A percentile compares a stretch with the other conserved stretches of the same genome.
Conservation (phyloP, 2,113 vertebrate species). For the Arizona elegans region DNA sequence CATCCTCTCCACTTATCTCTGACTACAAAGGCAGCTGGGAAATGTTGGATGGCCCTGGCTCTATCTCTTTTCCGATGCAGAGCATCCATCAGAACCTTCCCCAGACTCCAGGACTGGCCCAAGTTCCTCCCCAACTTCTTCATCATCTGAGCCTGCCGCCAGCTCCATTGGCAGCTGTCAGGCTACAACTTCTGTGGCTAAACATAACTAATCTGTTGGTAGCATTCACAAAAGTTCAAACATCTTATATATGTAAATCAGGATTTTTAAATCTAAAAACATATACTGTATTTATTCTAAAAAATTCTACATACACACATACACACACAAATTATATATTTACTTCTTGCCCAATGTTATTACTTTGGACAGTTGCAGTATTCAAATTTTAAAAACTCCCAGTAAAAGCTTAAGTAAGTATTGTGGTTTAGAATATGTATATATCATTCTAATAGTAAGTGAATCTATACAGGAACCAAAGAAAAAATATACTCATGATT, state of each 20-base stretch:
- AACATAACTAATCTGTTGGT: not conserved
- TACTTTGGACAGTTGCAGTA: not conserved
- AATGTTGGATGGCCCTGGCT: too few relatives aligned
- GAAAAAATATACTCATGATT: not conserved
- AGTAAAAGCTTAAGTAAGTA: not conserved
- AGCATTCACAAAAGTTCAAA: not conserved
- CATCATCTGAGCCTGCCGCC: too few relatives aligned
- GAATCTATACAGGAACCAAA: not conserved
- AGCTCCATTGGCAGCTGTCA: too few relatives aligned
- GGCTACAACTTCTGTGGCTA: not conserved
- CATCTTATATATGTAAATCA: not conserved
- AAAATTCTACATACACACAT: not conserved
- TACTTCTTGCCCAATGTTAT: not conserved
- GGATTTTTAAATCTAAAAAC: not conserved
- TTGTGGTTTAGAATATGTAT: not conserved
- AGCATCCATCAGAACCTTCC: too few relatives aligned
- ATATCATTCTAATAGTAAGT: slow-evolving; percentile 18
- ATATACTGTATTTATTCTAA: not conserved
- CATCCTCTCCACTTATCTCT: too few relatives aligned
- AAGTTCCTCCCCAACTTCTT: too few relatives aligned
- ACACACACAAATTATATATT: not conserved
- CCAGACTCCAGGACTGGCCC: too few relatives aligned
- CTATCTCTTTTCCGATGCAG: too few relatives aligned
- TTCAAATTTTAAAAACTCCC: not conserved
- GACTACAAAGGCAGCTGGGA: too few relatives aligned